Evolutionary conservation across 1,140 invertebrate species (phyloP).

Genomic region (Dryas iulia): DNA sequence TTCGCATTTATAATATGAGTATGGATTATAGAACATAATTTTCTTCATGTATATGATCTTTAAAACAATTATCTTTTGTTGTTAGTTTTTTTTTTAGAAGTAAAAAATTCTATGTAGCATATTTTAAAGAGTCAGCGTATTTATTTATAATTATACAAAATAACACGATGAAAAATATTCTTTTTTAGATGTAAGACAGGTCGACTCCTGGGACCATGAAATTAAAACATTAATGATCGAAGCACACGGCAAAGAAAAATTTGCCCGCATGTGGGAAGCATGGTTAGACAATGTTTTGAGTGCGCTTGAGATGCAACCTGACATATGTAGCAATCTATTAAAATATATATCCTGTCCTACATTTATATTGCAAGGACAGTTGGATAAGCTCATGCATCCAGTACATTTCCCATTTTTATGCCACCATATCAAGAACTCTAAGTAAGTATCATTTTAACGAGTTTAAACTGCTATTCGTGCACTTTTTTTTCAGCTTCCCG

Average conservation of each 20-base stretch:
- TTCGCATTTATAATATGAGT: no score
- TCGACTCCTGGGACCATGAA: slow-evolving; percentile 89
- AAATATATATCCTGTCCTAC: slow-evolving; percentile 86
- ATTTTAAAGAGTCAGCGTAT: no score
- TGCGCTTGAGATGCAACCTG: slow-evolving; percentile 32
- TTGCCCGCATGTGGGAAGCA: slow-evolving; percentile 84
- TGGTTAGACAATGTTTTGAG: slow-evolving; percentile 85
- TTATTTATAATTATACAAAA: no score
- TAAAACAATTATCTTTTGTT: no score
- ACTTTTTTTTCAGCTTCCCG: no score
- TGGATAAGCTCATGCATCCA: slow-evolving; percentile 87
- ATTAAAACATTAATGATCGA: slow-evolving; percentile 88
- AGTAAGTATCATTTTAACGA: slow-evolving; percentile 78
- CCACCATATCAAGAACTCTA: slow-evolving; percentile 83
- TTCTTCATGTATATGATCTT: no score
- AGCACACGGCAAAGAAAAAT: slow-evolving; percentile 88
- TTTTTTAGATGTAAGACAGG: slow-evolving; percentile 82
- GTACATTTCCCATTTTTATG: slow-evolving; percentile 87
- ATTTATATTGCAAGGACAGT: slow-evolving; percentile 90
- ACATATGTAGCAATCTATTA: slow-evolving; percentile 86
- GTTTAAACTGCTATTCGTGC: no score
- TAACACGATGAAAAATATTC: neutral
- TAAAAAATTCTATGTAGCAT: no score
- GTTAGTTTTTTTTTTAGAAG: no score
- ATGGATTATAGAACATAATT: no score